These are phyloP conservation scores for Agrilus mali DNA, from an alignment of 2,888 invertebrate species.

Conservation along the genomic window DNA sequence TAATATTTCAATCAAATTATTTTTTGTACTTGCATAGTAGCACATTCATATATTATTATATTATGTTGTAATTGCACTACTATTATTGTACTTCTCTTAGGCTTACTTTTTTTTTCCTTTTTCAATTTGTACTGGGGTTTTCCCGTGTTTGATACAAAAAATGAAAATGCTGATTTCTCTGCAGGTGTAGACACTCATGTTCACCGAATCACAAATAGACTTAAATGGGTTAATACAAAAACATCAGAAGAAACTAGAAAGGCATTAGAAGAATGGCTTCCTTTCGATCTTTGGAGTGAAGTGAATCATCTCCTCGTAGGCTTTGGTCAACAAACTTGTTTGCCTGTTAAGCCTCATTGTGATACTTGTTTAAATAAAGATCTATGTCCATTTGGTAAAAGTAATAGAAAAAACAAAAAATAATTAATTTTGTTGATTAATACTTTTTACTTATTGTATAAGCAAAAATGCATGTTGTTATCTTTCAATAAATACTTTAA, in stretches of 20 bases:
- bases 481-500: too few species aligned
- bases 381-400: conserved; percentile 61
- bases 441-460: background rate
- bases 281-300: conserved; percentile 71
- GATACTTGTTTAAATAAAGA: conserved; percentile 64
- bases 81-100: too few species aligned
- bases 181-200: conserved; percentile 96
- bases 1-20: too few species aligned
- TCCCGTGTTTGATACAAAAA: too few species aligned
- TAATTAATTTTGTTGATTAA: conserved; percentile 4
- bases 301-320: conserved; percentile 89
- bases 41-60: too few species aligned
- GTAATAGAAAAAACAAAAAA: conserved; percentile 11
- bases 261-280: conserved; percentile 79
- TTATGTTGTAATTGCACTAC: too few species aligned
- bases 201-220: conserved; percentile 83
- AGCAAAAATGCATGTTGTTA: too few species aligned
- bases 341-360: conserved; percentile 74
- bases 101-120: background rate
- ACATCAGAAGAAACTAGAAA: conserved; percentile 83
- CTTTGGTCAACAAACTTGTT: conserved; percentile 91
- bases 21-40: too few species aligned
- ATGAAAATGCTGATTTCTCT: too few species aligned
- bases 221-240: conserved; percentile 74
- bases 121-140: too few species aligned